phyloP scores from a whole-genome alignment of 1,140 invertebrate genomes.

The Lepidurus packardi region DNA sequence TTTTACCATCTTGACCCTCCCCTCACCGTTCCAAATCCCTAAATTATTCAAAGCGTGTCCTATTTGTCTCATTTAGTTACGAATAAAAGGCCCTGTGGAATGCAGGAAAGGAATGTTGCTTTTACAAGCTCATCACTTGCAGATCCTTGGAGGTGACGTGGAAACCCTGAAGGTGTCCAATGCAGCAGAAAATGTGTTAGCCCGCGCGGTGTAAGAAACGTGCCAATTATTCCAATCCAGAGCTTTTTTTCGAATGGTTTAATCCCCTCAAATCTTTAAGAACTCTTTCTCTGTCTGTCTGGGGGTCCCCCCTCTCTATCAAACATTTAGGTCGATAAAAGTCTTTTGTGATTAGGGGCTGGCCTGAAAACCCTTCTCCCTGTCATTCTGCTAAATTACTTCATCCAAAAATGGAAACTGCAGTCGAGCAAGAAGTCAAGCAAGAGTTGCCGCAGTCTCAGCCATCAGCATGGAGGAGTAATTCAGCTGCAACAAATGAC shows the following conservation, averaged over 20 bases:
- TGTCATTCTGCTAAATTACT: slow-evolving; percentile 2
- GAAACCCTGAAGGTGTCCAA: slow-evolving; percentile 55
- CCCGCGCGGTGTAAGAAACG: slow-evolving; percentile 50
- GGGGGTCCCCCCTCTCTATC: neutral
- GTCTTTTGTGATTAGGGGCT: slow-evolving; percentile 11
- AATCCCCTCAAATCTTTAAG: neutral
- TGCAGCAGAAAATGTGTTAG: slow-evolving; percentile 56
- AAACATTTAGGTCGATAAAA: slow-evolving; percentile 10
- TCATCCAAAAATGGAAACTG: neutral
- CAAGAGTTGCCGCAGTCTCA: neutral
- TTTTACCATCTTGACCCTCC: neutral
- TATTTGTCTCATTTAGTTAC: slow-evolving; percentile 45
- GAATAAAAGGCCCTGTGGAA: slow-evolving; percentile 58
- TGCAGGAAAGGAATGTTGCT: slow-evolving; percentile 65
- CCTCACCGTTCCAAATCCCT: neutral
- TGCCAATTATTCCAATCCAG: slow-evolving; percentile 3
- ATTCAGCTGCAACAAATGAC: slow-evolving; percentile 15
- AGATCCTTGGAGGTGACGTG: slow-evolving; percentile 68
- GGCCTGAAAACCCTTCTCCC: slow-evolving; percentile 7
- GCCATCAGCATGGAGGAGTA: neutral
- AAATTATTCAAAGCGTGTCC: slow-evolving; percentile 29
- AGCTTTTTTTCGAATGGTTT: neutral
- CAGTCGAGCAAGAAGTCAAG: slow-evolving; percentile 18
- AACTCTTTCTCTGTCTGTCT: neutral
- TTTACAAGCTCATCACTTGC: slow-evolving; percentile 56